These are phyloP conservation scores for Arge pagana DNA, from an alignment of 2,888 invertebrate genomes.

Conservation along the genomic window DNA sequence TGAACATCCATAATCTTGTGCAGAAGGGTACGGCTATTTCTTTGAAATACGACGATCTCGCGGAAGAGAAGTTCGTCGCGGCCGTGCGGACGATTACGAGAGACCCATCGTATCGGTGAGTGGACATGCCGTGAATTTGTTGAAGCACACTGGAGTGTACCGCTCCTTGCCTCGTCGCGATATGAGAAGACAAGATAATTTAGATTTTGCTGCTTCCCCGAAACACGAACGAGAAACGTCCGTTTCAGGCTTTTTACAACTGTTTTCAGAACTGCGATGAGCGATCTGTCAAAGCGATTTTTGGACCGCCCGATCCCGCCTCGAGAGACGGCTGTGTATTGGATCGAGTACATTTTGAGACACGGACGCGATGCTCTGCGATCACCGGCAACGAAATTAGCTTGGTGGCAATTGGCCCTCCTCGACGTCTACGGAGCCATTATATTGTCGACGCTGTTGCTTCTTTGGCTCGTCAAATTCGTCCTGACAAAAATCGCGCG, in stretches of 20 bases:
- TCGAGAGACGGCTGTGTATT: constrained; percentile 8
- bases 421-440: constrained; percentile 5
- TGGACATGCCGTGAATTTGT: too few species aligned
- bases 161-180: too few species aligned
- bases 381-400: constrained; percentile 13
- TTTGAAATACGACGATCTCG: constrained; percentile 36
- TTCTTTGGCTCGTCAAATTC: constrained; percentile 5
- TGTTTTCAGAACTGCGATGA: constrained; percentile 7
- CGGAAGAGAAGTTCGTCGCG: constrained; percentile 38
- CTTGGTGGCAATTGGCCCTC: constrained; percentile 16
- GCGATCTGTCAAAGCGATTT: constrained; percentile 8
- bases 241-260: too few species aligned
- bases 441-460: not conserved
- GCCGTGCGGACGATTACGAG: constrained; percentile 41
- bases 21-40: constrained; percentile 40
- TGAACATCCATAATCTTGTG: constrained; percentile 41
- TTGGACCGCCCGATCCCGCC: constrained; percentile 11
- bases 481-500: not conserved
- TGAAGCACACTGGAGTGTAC: too few species aligned
- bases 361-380: constrained; percentile 16
- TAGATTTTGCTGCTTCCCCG: too few species aligned
- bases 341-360: constrained; percentile 19
- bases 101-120: constrained; percentile 44
- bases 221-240: too few species aligned
- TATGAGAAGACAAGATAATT: too few species aligned